Conservation (phyloP, 2,797 vertebrate genomes). For the Pseudochirops cupreus region DNA sequence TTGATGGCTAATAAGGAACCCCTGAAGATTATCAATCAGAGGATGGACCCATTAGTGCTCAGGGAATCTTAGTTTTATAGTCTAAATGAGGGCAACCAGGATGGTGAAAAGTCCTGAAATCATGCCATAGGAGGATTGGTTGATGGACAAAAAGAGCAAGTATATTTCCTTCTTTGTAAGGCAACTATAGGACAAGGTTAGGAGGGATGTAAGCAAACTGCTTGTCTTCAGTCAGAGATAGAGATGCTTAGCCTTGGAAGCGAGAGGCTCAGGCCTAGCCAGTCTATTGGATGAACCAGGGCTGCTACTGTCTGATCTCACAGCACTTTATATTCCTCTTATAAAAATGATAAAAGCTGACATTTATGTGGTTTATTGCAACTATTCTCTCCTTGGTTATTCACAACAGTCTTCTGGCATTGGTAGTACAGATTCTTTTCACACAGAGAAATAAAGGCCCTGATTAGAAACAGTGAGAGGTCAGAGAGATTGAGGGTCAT, state of each 20-base stretch:
- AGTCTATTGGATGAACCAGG: neutral
- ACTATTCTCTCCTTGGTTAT: neutral
- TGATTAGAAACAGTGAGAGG: neutral
- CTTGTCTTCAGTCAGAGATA: neutral
- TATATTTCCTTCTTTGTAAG: neutral
- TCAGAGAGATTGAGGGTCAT: neutral
- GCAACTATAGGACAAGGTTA: neutral
- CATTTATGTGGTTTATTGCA: neutral
- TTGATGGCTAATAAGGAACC: neutral
- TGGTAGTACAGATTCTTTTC: neutral
- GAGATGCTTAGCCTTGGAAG: neutral
- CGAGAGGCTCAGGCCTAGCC: neutral
- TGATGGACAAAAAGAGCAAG: neutral
- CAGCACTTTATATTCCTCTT: neutral
- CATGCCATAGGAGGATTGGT: neutral
- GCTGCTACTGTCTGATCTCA: neutral
- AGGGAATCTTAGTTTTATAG: neutral
- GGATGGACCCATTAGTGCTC: neutral
- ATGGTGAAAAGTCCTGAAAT: neutral
- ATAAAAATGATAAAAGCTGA: neutral
- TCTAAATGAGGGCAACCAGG: neutral
- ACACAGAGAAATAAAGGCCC: neutral
- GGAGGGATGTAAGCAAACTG: neutral
- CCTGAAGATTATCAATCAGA: neutral
- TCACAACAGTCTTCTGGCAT: neutral